Evolutionary conservation across 2,113 vertebrate species (phyloP).

Genomic region (Sigmodon hispidus): DNA sequence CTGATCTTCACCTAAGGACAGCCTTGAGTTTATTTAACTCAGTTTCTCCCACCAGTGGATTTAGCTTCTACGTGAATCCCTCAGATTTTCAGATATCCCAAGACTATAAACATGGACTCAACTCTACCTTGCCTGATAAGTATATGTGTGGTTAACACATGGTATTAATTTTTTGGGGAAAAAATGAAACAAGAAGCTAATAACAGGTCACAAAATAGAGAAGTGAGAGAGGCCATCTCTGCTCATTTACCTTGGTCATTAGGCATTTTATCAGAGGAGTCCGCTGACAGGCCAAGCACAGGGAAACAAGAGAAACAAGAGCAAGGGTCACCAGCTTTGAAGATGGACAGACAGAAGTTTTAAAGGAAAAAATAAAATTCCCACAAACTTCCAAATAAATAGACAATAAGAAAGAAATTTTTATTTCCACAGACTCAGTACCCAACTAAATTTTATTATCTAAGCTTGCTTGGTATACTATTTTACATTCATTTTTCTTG

Average conservation of each 20-base stretch:
- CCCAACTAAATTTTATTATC: slow-evolving; percentile 35
- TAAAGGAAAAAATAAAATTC: slow-evolving; percentile 68
- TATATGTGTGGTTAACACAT: neutral
- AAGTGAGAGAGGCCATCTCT: slow-evolving; percentile 82
- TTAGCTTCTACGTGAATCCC: slow-evolving; percentile 1
- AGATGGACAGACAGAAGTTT: slow-evolving; percentile 79
- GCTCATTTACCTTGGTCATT: slow-evolving; percentile 99
- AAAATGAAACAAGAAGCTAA: slow-evolving; percentile 60
- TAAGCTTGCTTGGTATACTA: slow-evolving; percentile 10
- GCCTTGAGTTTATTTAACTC: neutral
- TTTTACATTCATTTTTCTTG: slow-evolving; percentile 45
- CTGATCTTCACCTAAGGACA: slow-evolving; percentile 17
- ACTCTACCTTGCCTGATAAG: slow-evolving; percentile 62
- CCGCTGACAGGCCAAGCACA: slow-evolving; percentile 93
- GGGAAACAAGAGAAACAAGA: slow-evolving; percentile 91
- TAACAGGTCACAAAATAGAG: slow-evolving; percentile 70
- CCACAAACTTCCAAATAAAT: slow-evolving; percentile 49
- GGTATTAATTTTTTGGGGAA: slow-evolving; percentile 55
- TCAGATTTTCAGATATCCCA: slow-evolving; percentile 67
- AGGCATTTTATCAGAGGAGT: slow-evolving; percentile 99
- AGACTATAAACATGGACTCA: slow-evolving; percentile 44
- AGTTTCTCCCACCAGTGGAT: neutral
- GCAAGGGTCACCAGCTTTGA: slow-evolving; percentile 90
- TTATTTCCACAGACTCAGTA: neutral
- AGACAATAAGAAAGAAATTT: slow-evolving; percentile 33